Evolutionary conservation across 2,113 vertebrate genomes (phyloP).

Genomic region (Taxidea taxus): DNA sequence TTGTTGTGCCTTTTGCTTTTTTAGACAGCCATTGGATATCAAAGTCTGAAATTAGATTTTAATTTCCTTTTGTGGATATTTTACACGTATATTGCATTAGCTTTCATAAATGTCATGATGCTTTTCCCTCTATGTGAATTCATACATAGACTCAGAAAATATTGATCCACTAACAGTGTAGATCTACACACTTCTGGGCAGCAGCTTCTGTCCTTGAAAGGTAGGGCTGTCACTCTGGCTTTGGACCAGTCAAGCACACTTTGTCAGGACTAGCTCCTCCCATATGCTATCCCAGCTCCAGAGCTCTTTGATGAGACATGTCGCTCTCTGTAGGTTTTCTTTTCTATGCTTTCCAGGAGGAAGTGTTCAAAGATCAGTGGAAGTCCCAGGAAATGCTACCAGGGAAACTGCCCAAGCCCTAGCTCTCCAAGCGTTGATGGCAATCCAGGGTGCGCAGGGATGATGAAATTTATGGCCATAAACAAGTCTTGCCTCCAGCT

Average conservation of each 20-base stretch:
- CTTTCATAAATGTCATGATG: background rate
- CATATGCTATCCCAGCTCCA: no score
- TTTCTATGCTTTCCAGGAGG: background rate
- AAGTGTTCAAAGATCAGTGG: background rate
- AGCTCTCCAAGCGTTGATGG: background rate
- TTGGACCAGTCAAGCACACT: fast-evolving
- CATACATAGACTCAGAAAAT: background rate
- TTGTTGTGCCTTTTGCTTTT: slow-evolving; percentile 67
- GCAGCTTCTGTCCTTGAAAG: background rate
- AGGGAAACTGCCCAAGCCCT: background rate
- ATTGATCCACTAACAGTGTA: fast-evolving
- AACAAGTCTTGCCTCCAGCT: background rate
- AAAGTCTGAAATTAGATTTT: slow-evolving; percentile 67
- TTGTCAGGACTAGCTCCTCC: fast-evolving
- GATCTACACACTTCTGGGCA: background rate
- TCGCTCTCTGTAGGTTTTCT: background rate
- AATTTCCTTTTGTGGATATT: slow-evolving; percentile 43
- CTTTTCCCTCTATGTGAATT: background rate
- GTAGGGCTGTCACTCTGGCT: no score
- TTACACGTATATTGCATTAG: background rate
- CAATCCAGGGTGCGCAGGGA: background rate
- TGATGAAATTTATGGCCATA: background rate
- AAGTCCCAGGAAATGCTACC: background rate
- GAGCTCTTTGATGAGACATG: background rate
- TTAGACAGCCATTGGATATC: slow-evolving; percentile 55